Evolutionary conservation across 2,888 invertebrate genomes (phyloP).

Genomic region (Conistra vaccinii): DNA sequence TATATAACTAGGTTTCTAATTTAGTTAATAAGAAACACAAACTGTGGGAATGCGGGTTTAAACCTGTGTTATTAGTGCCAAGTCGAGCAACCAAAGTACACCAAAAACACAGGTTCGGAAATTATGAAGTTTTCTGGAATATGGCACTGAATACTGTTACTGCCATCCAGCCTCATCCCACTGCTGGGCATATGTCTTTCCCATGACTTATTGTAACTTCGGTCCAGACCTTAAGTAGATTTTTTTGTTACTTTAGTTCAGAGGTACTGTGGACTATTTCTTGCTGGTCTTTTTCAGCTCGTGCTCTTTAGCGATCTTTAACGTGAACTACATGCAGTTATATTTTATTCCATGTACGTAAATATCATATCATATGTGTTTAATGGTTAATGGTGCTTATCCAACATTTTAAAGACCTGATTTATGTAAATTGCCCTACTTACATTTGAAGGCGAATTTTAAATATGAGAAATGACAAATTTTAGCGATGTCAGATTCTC

Average conservation of each 20-base stretch:
- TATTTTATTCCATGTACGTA: slow-evolving; percentile 4
- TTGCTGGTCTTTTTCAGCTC: background rate
- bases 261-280: background rate
- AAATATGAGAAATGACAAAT: slow-evolving; percentile 6
- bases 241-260: background rate
- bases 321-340: background rate
- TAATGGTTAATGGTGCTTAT: background rate
- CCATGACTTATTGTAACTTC: background rate
- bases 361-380: background rate
- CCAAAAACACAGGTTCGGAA: background rate
- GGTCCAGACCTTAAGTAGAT: background rate
- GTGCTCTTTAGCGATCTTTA: background rate
- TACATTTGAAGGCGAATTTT: background rate
- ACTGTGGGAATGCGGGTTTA: background rate
- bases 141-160: background rate
- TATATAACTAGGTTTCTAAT: background rate
- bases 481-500: background rate
- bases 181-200: background rate
- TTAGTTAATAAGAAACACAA: background rate
- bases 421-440: slow-evolving; percentile 19
- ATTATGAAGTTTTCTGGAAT: background rate
- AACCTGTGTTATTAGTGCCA: background rate
- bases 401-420: slow-evolving; percentile 2
- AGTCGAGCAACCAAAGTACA: background rate
- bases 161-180: background rate